phyloP scores from a whole-genome alignment of 1,140 invertebrate genomes.

The Trachymyrmex septentrionalis region DNA sequence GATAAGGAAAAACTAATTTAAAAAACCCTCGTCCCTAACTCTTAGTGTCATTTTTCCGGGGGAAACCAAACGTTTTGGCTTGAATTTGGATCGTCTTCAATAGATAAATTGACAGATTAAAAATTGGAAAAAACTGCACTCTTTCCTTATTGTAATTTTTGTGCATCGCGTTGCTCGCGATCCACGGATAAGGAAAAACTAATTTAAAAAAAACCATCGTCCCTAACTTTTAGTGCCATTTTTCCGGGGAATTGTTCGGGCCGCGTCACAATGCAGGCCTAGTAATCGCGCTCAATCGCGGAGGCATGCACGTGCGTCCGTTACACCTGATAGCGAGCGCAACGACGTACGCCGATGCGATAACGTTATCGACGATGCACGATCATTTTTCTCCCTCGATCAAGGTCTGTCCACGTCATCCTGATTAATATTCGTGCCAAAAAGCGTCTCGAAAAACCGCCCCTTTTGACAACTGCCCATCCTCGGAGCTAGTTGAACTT shows the following conservation, averaged over 20 bases:
- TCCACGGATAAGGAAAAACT: too few species aligned
- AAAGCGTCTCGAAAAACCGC: conserved; percentile 58
- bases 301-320: conserved; percentile 43
- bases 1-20: too few species aligned
- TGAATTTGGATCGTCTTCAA: too few species aligned
- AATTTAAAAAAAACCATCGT: not conserved
- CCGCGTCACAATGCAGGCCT: not conserved
- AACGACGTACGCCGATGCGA: conserved; percentile 44
- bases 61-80: too few species aligned
- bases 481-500: conserved; percentile 73
- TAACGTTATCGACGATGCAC: conserved; percentile 74
- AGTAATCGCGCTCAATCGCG: not conserved
- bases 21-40: too few species aligned
- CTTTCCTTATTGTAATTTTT: too few species aligned
- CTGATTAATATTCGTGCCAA: conserved; percentile 76
- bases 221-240: not conserved
- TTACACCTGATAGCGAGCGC: conserved; percentile 63
- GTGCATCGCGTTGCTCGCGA: too few species aligned
- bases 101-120: too few species aligned
- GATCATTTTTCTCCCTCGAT: conserved; percentile 71
- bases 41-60: too few species aligned
- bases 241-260: not conserved
- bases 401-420: conserved; percentile 77
- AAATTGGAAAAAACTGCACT: too few species aligned
- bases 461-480: not conserved